These are phyloP conservation scores for Hycleus cichorii DNA, from an alignment of 1,140 invertebrate species.

Conservation along the genomic window DNA sequence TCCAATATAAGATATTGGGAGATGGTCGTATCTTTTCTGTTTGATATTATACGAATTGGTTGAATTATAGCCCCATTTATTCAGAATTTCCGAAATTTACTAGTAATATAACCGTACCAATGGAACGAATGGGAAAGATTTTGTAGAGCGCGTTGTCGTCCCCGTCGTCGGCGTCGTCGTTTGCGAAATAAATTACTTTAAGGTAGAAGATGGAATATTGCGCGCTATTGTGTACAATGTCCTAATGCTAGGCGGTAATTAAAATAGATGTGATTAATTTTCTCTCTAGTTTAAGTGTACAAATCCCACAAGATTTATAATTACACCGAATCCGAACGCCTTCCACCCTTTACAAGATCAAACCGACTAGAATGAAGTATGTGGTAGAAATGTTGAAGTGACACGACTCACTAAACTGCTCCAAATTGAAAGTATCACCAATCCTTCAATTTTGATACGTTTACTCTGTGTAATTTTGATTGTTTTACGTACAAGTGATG, in stretches of 20 bases:
- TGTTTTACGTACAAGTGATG: no score
- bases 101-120: not conserved
- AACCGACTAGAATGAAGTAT: no score
- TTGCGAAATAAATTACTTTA: conserved; percentile 13
- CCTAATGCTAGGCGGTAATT: conserved; percentile 13
- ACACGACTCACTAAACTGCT: no score
- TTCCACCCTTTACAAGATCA: no score
- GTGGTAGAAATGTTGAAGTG: no score
- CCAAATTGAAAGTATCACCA: no score
- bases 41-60: conserved; percentile 10
- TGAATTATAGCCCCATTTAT: conserved; percentile 21
- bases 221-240: conserved; percentile 10
- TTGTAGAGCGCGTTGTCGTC: no score
- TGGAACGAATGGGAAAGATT: no score
- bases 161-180: not conserved
- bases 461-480: no score
- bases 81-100: conserved; percentile 18
- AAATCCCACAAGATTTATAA: conserved; percentile 14
- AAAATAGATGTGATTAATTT: conserved; percentile 20
- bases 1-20: no score
- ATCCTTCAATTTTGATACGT: no score
- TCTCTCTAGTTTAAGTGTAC: conserved; percentile 10
- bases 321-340: not conserved
- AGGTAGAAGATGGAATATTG: conserved; percentile 4
- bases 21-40: no score